Evolutionary conservation across 2,113 vertebrate genomes (phyloP).

Genomic region (Spea bombifrons): DNA sequence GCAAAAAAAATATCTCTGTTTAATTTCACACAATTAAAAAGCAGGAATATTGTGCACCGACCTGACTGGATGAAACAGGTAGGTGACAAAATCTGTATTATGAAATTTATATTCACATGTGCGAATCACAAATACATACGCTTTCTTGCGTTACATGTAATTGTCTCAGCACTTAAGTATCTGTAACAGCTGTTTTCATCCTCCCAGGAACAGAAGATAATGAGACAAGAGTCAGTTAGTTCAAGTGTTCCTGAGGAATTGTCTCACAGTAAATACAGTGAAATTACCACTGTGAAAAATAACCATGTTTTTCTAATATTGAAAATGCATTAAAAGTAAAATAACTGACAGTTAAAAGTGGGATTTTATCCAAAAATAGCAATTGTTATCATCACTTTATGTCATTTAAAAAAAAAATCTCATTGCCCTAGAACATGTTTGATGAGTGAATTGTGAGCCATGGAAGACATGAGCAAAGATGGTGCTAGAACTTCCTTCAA

Average conservation of each 20-base stretch:
- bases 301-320: not conserved
- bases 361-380: not conserved
- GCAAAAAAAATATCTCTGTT: too few species aligned
- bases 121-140: slow-evolving; percentile 7
- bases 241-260: slow-evolving; percentile 12
- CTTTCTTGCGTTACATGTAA: slow-evolving; percentile 9
- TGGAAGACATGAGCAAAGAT: too few species aligned
- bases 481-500: too few species aligned
- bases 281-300: slow-evolving; percentile 2
- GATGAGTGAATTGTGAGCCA: too few species aligned
- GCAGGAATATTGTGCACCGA: too few species aligned
- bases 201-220: slow-evolving; percentile 21
- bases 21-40: too few species aligned
- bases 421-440: too few species aligned
- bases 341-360: not conserved
- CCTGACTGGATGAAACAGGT: too few species aligned
- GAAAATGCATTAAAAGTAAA: not conserved
- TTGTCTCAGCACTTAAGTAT: slow-evolving; percentile 2
- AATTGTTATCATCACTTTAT: not conserved
- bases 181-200: slow-evolving; percentile 21
- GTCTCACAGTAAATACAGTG: not conserved
- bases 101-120: not conserved
- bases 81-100: slow-evolving; percentile 27
- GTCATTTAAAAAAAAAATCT: too few species aligned
- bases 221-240: not conserved